Evolutionary conservation across 2,113 vertebrate genomes (phyloP).

Genomic region (Nothobranchius furzeri): DNA sequence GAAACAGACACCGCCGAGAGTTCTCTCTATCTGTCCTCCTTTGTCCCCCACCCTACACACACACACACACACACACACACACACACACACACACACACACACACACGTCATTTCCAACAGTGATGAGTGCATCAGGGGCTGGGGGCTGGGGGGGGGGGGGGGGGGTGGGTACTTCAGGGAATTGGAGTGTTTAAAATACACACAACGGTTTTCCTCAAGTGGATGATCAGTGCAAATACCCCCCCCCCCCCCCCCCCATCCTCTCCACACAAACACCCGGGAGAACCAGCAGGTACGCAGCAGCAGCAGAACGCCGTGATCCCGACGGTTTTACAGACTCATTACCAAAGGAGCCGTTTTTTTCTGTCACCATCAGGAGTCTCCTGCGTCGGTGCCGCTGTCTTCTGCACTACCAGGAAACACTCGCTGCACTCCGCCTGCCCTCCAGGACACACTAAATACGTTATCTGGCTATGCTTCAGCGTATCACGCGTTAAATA

Average conservation of each 20-base stretch:
- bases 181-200: too few species aligned
- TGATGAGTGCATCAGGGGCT: conserved; percentile 70
- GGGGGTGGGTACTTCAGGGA: too few species aligned
- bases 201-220: too few species aligned
- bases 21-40: conserved; percentile 47
- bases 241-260: neutral
- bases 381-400: conserved; percentile 19
- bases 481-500: conserved; percentile 65
- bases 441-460: conserved; percentile 53
- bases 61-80: too few species aligned
- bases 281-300: conserved; percentile 27
- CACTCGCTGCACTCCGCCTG: conserved; percentile 34
- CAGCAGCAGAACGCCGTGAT: conserved; percentile 20
- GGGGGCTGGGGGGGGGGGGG: too few species aligned
- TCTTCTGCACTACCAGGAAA: conserved; percentile 28
- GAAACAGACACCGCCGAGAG: conserved; percentile 34
- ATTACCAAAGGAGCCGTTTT: conserved; percentile 34
- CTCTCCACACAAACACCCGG: conserved; percentile 11
- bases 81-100: conserved; percentile 3
- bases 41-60: conserved; percentile 25
- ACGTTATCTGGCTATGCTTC: conserved; percentile 57
- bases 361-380: conserved; percentile 27
- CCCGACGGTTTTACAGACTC: conserved; percentile 20
- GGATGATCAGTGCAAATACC: too few species aligned
- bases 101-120: conserved; percentile 65